These are phyloP conservation scores for Zhuqinia jingwanae DNA, from an alignment of 2,888 invertebrate genomes.

Conservation along the genomic window DNA sequence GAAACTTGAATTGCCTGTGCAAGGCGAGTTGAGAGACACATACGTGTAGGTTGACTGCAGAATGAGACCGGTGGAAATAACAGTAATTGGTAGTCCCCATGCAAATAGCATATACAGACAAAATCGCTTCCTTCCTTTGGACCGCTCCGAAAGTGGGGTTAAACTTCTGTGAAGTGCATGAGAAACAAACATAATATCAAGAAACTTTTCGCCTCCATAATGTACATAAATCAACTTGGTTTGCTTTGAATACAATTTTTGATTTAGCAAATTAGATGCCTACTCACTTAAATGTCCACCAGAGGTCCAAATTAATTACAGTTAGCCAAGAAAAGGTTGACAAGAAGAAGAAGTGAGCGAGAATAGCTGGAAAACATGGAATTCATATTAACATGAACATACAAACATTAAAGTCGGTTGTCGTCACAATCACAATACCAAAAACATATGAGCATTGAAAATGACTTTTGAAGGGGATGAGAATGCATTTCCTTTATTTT, in stretches of 20 bases:
- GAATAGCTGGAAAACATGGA: slow-evolving; percentile 53
- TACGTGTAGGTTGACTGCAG: slow-evolving; percentile 75
- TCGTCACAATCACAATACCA: too few relatives aligned
- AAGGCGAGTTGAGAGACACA: neutral
- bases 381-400: neutral
- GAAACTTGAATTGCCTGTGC: neutral
- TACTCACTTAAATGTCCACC: slow-evolving; percentile 77
- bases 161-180: slow-evolving; percentile 47
- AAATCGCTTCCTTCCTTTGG: slow-evolving; percentile 71
- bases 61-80: slow-evolving; percentile 65
- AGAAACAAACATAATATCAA: neutral
- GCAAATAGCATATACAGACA: slow-evolving; percentile 71
- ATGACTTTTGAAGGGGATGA: too few relatives aligned
- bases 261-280: too few relatives aligned
- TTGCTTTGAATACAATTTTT: too few relatives aligned
- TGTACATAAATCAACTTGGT: too few relatives aligned
- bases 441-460: too few relatives aligned
- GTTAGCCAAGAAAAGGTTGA: slow-evolving; percentile 78
- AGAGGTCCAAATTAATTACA: slow-evolving; percentile 78
- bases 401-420: too few relatives aligned
- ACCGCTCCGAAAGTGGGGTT: slow-evolving; percentile 68
- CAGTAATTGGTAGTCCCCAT: slow-evolving; percentile 73
- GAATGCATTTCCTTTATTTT: neutral
- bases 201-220: too few relatives aligned
- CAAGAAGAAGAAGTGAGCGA: slow-evolving; percentile 77